Percentiles rank a stretch among this genome's conserved stretches.
Evolutionary conservation across 2,888 invertebrate genomes (phyloP).

Genomic region (Eumacrocentrus americanus): DNA sequence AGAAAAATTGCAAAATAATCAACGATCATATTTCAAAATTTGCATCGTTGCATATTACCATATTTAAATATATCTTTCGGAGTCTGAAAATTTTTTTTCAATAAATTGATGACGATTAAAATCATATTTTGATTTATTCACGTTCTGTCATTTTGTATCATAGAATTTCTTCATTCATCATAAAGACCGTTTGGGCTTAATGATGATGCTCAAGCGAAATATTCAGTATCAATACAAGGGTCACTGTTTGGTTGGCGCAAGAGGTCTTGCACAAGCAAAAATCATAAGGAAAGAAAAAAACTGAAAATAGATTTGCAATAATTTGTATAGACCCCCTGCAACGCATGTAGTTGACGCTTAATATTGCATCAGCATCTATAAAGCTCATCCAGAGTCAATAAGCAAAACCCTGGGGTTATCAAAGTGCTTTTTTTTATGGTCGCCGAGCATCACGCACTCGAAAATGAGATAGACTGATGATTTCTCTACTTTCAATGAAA

Average conservation of each 20-base stretch:
- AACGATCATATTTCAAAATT: too few species aligned
- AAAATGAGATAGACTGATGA: slow-evolving; percentile 10
- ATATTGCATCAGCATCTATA: slow-evolving; percentile 47
- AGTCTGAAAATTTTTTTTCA: not conserved
- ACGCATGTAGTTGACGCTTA: slow-evolving; percentile 39
- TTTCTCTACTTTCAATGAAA: slow-evolving; percentile 1
- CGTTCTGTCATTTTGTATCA: not conserved
- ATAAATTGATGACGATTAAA: not conserved
- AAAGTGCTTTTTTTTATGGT: not conserved
- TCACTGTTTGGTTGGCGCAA: too few species aligned
- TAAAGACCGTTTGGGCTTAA: not conserved
- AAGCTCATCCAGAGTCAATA: slow-evolving; percentile 1
- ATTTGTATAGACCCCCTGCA: slow-evolving; percentile 50
- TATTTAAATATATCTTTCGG: too few species aligned
- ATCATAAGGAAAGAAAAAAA: not conserved
- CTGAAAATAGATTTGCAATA: slow-evolving; percentile 17
- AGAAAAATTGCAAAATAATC: too few species aligned
- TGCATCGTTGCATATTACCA: too few species aligned
- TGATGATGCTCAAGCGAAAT: not conserved
- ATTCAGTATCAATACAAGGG: not conserved
- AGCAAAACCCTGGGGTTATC: slow-evolving; percentile 21
- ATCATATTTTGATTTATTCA: not conserved
- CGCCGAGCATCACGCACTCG: not conserved
- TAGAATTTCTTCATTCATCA: not conserved
- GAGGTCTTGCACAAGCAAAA: too few species aligned